Percentiles rank a stretch among this genome's conserved stretches.
These are phyloP conservation scores for Silurus glanis DNA, from an alignment of 2,113 vertebrate species.

Conservation along the genomic window DNA sequence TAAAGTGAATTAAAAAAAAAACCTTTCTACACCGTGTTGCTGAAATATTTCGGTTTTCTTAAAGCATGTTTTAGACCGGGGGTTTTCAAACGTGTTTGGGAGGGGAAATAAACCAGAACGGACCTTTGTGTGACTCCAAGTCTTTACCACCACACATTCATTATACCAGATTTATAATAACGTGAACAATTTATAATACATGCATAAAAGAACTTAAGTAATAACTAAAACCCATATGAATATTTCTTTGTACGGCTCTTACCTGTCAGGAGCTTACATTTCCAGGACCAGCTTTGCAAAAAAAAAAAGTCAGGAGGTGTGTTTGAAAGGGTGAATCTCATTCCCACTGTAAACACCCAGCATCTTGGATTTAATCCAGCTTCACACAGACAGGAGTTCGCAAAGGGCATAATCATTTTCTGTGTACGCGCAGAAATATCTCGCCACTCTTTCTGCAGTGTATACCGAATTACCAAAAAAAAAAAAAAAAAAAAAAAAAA, in stretches of 20 bases:
- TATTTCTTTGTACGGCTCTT: neutral
- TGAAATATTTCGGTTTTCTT: neutral
- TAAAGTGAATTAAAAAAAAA: neutral
- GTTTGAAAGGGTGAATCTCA: neutral
- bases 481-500: too few species aligned
- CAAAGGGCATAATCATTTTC: neutral
- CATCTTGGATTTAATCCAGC: conserved; percentile 6
- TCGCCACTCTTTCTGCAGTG: neutral
- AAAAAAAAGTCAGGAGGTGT: neutral
- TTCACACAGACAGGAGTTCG: neutral
- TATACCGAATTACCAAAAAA: neutral
- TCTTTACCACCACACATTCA: neutral
- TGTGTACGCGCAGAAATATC: neutral
- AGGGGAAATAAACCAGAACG: neutral
- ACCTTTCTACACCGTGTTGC: neutral
- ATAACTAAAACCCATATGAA: neutral
- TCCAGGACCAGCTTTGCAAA: neutral
- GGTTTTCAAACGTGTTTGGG: too few species aligned
- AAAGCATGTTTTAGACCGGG: neutral
- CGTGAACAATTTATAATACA: neutral
- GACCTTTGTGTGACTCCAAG: neutral
- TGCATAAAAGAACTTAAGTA: neutral
- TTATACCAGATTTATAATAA: neutral
- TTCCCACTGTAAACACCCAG: neutral
- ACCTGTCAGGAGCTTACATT: neutral